phyloP scores from a whole-genome alignment of 2,113 vertebrate genomes.

The Loxodonta africana region DNA sequence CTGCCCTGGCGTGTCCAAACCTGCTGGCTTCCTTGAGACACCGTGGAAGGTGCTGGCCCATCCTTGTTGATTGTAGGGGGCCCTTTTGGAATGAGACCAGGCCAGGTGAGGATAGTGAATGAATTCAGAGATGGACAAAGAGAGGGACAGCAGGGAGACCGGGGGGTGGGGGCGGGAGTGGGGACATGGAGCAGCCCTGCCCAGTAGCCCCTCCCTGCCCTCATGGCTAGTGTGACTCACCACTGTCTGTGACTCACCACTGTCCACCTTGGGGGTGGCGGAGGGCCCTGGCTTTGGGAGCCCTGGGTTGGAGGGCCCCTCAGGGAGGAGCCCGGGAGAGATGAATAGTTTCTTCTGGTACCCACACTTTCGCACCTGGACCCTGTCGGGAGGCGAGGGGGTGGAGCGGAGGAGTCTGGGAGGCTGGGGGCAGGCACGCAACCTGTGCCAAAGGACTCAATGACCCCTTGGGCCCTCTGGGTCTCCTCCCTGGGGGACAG shows the following conservation, averaged over 20 bases:
- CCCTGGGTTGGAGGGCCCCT: not conserved
- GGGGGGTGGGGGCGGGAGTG: fast-evolving
- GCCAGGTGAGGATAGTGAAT: no score
- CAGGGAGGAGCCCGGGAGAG: conserved; percentile 57
- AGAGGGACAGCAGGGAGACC: not conserved
- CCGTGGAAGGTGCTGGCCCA: not conserved
- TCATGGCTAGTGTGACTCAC: not conserved
- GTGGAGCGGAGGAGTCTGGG: not conserved
- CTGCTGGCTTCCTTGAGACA: conserved; percentile 1
- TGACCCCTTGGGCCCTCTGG: not conserved
- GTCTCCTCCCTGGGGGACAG: not conserved
- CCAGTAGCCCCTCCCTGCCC: not conserved
- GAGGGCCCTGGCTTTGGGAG: not conserved
- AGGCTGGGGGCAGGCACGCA: not conserved
- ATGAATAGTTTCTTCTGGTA: conserved; percentile 84
- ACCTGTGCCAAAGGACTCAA: not conserved
- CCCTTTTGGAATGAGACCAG: not conserved
- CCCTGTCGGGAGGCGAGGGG: conserved; percentile 62
- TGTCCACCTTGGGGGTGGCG: not conserved
- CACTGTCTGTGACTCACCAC: conserved; percentile 24
- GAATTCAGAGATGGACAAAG: not conserved
- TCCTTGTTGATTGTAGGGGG: not conserved
- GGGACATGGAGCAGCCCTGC: no score
- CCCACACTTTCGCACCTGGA: conserved; percentile 84
- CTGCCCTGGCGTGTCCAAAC: not conserved